Base-by-base conservation (phyloP, 2,888 invertebrate species). In the Campoletis raptor region DNA sequence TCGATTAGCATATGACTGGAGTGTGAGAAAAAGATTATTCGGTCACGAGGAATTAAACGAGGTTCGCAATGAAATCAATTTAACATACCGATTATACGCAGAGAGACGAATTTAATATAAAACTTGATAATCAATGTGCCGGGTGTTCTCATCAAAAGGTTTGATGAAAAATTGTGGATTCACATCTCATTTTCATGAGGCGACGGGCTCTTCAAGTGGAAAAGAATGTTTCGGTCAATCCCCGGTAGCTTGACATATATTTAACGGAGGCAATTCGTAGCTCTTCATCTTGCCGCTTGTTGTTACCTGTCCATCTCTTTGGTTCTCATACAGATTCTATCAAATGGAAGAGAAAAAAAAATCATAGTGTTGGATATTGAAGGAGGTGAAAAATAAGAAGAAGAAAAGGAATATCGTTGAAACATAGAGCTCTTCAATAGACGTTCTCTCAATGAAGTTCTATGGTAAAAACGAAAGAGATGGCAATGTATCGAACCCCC, bases 1-100 rank as follows among this genome's bases (percentile, higher is more conserved):
- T 91, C 91, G 91, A 91, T 91, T 90, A 90, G 91, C 90, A 91
- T 61, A 42, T 91, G 91, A 90, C 90, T 66, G 79, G 30, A 81
- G n/a, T 40, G 73, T 74, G 52, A 42, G 73, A 40, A 66, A 70
- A 74, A 72, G 8, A 40, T 61, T 0, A 52, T 21, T 36, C 40
- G 45, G 57, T 69, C 21, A 12, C 9, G 42, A 42, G 21, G 69
- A 30, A 69, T 69, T 21, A 6, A 42, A 30, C 36, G 67, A n/a
- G 21, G 24, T 24, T 30, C 18, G 48, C 36, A n/a, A 72, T 21
- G 9, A 45, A 45, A 64, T 64, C 30, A 42, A 64, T 30, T 30
- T 10, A 10, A 15, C 30, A 15, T 30, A 7, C 12, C 24, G 15
- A 15, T 61, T 61, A 4, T 52, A 6, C 54, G 54, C 12, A 30